Base-by-base conservation (phyloP, 1,140 invertebrate genomes). In the Anadara kagoshimensis region DNA sequence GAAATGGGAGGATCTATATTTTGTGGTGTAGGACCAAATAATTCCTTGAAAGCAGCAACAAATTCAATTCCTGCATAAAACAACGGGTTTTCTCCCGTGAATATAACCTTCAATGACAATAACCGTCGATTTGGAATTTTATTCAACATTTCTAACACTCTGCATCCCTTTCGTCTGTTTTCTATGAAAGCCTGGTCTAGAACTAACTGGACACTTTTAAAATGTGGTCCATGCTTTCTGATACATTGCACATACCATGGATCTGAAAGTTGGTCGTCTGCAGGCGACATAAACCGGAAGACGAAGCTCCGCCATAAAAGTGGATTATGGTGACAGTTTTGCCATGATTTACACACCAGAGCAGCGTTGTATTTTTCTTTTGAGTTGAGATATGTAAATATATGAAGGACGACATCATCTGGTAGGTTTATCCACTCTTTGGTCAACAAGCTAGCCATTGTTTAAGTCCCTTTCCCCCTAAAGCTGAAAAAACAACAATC, bases 21-120 rank as follows among this genome's bases (percentile, higher is more conserved):
- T 22, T 65, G 47, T 16, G 64, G 54, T 29, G 45, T 44, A 51
- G 66, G 54, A 10, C 71, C 69, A 69, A 83, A 83, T 29, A 83
- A 67, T 24, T 56, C 56, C 14, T 45, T 73, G 20, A 83, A 57
- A 24, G 65, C 69, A 29, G 63, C 54, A 14, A 73, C 36, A 59
- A 83, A 81, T 64, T 83, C 81, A 10, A 41, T 16, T 20, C 81
- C 79, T 53, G 76, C 76, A 74, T 83, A 83, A 54, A 83, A 79
- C 12, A 79, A 58, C 41, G 81, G 81, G 64, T 83, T 83, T 41
- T 81, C 73, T 41, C 78, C 79, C 47, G 66, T 75, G 59, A 81
- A 83, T 24, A 45, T 44, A 41, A 83, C 73, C 18, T 36, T 66
- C 16, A 83, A 57, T 41, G 47, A 62, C 18, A 65, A 29, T 18